These are phyloP conservation scores for Heptranchias perlo DNA, from an alignment of 2,113 vertebrate genomes.

Conservation along the genomic window DNA sequence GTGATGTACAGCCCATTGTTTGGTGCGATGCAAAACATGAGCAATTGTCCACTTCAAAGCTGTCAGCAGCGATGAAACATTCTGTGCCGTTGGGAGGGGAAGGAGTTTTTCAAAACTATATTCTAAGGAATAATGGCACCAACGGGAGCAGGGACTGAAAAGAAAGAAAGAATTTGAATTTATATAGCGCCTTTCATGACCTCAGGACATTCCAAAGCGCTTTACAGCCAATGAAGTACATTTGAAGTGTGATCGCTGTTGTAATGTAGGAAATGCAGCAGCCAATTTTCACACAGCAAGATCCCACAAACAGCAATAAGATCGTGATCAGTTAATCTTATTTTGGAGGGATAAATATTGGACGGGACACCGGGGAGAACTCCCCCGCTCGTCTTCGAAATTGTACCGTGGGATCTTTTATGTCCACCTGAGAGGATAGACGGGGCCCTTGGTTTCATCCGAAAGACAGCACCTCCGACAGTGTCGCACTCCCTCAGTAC, in stretches of 20 bases:
- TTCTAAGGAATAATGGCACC: background rate
- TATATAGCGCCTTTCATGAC: no score
- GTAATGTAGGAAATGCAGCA: no score
- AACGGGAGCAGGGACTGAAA: background rate
- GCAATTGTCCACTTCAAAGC: background rate
- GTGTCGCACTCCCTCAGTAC: background rate
- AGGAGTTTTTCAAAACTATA: background rate
- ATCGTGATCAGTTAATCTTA: no score
- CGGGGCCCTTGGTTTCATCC: background rate
- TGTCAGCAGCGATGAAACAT: background rate
- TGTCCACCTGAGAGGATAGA: background rate
- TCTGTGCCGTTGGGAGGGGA: background rate
- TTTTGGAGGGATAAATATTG: no score
- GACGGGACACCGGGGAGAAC: no score
- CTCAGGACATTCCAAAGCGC: no score
- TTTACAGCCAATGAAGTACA: no score
- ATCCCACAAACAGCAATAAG: no score
- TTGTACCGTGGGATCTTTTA: background rate
- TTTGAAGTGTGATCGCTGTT: no score
- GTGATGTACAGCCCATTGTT: background rate
- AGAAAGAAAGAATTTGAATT: background rate
- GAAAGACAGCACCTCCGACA: no score
- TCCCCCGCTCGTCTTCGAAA: background rate
- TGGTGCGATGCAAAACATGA: background rate
- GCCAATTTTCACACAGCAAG: no score